Evolutionary conservation across 2,113 vertebrate species (phyloP), one percentile per base, ranked within the genome.

Genomic region (Lasiurus cinereus): DNA sequence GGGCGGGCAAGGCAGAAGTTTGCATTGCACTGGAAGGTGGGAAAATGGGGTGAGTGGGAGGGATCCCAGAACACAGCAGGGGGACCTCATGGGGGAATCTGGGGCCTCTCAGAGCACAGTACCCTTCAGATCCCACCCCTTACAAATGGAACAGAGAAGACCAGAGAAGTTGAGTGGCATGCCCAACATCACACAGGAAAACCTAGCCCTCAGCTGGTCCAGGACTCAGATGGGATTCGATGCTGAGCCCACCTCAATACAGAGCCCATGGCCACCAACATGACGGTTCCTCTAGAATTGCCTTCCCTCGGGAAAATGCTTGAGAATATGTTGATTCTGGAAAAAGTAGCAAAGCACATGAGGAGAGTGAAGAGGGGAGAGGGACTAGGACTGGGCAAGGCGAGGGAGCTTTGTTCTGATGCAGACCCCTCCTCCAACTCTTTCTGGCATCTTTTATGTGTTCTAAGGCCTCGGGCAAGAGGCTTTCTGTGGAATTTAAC

Each of bases 271-370:
- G 16, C 31, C 16, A 88, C n/a, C n/a, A 46, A 7, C 10, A 22
- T 0, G 6, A 83, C 46, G 48, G 77, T 82, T 77, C 83, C 67
- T 91, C 73, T 50, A 50, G 54, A 89, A 76, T 39, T 80, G 59
- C 54, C 94, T 92, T 95, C 89, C 74, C 43, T 50, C 52, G 64
- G 79, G 84, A 86, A 91, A 91, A 93, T 16, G 14, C 73, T 29
- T 72, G 50, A 67, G 66, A 59, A n/a, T 43, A 22, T 48, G 64
- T 84, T 36, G 79, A 2, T 13, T 69, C 69, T 66, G 31, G 80
- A 64, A 86, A 91, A 84, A 22, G 21, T 3, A 27, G 36, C 76
- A n/a, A 72, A 92, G 46, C 52, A 69, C 19, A 11, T 24, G 48
- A 92, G 39, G 59, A n/a, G 16, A 70, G 24, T 54, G 4, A 21